phyloP scores from a whole-genome alignment of 2,113 vertebrate genomes.

The Vicugna pacos region DNA sequence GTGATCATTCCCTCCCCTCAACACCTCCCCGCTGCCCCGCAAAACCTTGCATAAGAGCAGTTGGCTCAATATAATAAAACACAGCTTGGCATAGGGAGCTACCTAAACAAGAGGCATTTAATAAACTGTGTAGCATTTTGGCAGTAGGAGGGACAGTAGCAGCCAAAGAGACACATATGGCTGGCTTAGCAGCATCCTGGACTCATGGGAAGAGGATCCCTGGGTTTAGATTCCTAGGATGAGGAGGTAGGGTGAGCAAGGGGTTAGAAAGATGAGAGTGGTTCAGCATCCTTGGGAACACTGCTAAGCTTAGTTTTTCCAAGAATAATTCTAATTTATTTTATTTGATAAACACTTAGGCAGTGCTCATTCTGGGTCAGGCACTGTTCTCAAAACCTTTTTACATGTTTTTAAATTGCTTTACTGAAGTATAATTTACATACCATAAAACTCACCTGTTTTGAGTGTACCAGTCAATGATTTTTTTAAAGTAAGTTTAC shows the following conservation, averaged over 20 bases:
- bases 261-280: conserved; percentile 50
- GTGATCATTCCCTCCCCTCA: conserved; percentile 44
- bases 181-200: conserved; percentile 68
- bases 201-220: conserved; percentile 69
- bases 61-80: conserved; percentile 76
- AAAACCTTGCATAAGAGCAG: conserved; percentile 70
- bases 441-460: not conserved
- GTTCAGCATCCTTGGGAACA: not conserved
- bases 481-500: conserved; percentile 7
- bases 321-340: not conserved
- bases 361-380: not conserved
- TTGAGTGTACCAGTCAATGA: not conserved
- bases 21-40: not conserved
- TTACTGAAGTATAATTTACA: conserved; percentile 40
- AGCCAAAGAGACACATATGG: conserved; percentile 76
- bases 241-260: conserved; percentile 18
- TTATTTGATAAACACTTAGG: conserved; percentile 1
- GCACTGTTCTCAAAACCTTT: conserved; percentile 44
- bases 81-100: conserved; percentile 73
- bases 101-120: conserved; percentile 78
- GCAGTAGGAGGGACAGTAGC: conserved; percentile 71
- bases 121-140: conserved; percentile 73
- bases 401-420: not conserved
- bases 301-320: not conserved
- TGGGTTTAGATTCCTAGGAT: not conserved